These are phyloP conservation scores for Drosophila teissieri DNA, from an alignment of 1,140 invertebrate species.

Conservation along the genomic window DNA sequence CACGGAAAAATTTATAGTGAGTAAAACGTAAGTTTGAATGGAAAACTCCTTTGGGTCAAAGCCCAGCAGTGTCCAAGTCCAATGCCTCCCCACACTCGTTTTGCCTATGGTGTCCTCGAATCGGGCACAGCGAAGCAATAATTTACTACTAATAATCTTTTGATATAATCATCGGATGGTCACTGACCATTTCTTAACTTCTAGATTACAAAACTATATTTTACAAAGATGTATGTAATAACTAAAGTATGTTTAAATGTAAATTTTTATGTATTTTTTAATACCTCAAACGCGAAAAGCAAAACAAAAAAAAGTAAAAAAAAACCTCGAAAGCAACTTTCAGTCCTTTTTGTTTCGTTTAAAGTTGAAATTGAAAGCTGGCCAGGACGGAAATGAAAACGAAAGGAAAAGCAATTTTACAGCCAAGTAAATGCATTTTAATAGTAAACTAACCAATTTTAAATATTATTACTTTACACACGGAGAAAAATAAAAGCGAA, in stretches of 20 bases:
- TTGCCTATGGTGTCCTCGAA: constrained; percentile 11
- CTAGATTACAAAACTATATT: constrained; percentile 63
- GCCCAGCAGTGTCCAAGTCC: neutral
- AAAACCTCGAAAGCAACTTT: constrained; percentile 22
- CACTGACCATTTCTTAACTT: constrained; percentile 68
- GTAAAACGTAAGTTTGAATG: constrained; percentile 9
- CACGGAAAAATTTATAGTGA: constrained; percentile 4
- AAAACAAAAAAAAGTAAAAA: constrained; percentile 15
- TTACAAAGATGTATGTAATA: constrained; percentile 65
- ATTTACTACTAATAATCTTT: constrained; percentile 37
- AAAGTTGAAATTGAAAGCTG: constrained; percentile 21
- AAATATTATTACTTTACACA: constrained; percentile 57
- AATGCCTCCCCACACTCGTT: constrained; percentile 17
- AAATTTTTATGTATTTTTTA: constrained; percentile 84
- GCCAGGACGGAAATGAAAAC: constrained; percentile 24
- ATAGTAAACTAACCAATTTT: constrained; percentile 76
- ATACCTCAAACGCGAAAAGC: constrained; percentile 69
- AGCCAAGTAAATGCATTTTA: constrained; percentile 74
- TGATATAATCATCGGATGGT: constrained; percentile 35
- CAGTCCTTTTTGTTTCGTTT: constrained; percentile 47
- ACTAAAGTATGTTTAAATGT: constrained; percentile 81
- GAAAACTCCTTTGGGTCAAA: constrained; percentile 11
- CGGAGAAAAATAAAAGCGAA: constrained; percentile 24
- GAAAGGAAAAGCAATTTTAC: constrained; percentile 47
- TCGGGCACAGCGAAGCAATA: constrained; percentile 46